These are phyloP conservation scores for Nyctereutes procyonoides DNA, from an alignment of 2,113 vertebrate genomes.

Conservation along the genomic window DNA sequence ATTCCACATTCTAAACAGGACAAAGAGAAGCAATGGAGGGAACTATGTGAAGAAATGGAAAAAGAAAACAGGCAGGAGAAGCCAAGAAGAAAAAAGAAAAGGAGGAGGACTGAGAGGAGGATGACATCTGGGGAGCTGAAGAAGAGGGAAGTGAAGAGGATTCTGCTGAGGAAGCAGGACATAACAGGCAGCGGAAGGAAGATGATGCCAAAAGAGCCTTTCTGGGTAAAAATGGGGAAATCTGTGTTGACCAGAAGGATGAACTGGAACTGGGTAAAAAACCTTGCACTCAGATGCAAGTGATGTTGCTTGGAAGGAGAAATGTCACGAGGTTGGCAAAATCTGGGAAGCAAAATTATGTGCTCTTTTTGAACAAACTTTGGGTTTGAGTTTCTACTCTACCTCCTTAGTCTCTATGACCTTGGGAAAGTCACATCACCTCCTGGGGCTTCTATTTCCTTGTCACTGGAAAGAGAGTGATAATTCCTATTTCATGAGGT, in stretches of 20 bases:
- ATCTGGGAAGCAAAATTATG: slow-evolving; percentile 15
- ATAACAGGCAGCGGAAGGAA: slow-evolving; percentile 31
- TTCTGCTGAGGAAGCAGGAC: slow-evolving; percentile 79
- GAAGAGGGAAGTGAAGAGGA: slow-evolving; percentile 80
- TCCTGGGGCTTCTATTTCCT: neutral
- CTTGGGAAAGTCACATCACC: neutral
- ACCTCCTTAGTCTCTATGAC: neutral
- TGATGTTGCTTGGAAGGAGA: neutral
- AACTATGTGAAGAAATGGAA: slow-evolving; percentile 88
- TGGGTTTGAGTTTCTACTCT: neutral
- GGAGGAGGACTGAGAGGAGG: slow-evolving; percentile 76
- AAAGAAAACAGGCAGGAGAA: slow-evolving; percentile 83
- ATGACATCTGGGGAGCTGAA: slow-evolving; percentile 81
- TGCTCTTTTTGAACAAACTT: neutral
- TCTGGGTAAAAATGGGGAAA: slow-evolving; percentile 50
- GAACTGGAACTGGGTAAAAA: slow-evolving; percentile 86
- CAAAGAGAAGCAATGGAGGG: slow-evolving; percentile 90
- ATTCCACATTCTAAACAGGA: slow-evolving; percentile 84
- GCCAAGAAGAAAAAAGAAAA: slow-evolving; percentile 65
- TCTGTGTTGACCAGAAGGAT: slow-evolving; percentile 71
- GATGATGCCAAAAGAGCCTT: neutral
- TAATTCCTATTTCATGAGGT: slow-evolving; percentile 41
- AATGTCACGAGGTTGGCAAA: neutral
- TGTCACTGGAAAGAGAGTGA: slow-evolving; percentile 25
- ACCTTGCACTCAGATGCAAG: neutral